Percentiles rank a stretch among this genome's conserved stretches.
phyloP scores from a whole-genome alignment of 1,140 invertebrate species.

The Triops longicaudatus region DNA sequence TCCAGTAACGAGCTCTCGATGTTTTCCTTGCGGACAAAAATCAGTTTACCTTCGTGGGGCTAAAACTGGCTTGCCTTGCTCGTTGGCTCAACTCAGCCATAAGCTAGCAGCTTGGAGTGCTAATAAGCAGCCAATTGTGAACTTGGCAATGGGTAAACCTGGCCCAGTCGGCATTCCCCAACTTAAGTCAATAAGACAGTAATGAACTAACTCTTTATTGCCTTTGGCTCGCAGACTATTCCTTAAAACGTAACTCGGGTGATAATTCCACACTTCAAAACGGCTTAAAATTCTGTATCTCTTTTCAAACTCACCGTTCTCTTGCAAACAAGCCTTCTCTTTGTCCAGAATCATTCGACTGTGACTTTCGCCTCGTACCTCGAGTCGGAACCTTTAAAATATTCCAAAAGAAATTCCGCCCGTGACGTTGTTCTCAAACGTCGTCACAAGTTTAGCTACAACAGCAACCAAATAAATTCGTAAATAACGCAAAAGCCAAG shows the following conservation, averaged over 20 bases:
- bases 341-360: not conserved
- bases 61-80: not conserved
- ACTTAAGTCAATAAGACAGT: not conserved
- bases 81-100: not conserved
- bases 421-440: not conserved
- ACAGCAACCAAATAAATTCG: not conserved
- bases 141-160: not conserved
- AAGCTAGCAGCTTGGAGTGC: not conserved
- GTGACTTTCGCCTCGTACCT: not conserved
- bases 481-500: not conserved
- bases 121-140: conserved; percentile 3
- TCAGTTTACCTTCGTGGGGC: not conserved
- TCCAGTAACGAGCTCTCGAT: not conserved
- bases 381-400: not conserved
- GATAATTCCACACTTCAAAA: too few species aligned
- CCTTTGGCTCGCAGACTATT: not conserved
- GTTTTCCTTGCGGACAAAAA: conserved; percentile 4
- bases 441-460: not conserved
- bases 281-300: too few species aligned
- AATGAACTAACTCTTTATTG: not conserved
- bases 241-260: too few species aligned
- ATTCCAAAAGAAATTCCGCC: not conserved
- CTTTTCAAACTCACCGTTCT: not conserved
- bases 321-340: not conserved
- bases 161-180: not conserved